Percentiles rank a stretch among this genome's conserved stretches.
These are phyloP conservation scores for Thalpophila matura DNA, from an alignment of 2,888 invertebrate species.

Conservation along the genomic window DNA sequence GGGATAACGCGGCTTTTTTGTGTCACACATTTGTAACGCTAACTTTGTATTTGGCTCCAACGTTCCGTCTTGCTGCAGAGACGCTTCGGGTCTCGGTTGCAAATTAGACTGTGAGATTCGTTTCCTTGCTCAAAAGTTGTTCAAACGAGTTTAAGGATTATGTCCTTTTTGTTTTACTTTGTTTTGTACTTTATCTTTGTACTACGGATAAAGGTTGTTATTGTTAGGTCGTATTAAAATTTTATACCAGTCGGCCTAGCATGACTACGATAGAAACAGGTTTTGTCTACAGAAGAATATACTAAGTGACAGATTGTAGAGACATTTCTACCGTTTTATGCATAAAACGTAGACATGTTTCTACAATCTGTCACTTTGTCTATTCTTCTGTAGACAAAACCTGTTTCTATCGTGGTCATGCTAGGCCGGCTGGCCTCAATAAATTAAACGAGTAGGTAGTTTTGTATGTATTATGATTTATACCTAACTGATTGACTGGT, in stretches of 20 bases:
- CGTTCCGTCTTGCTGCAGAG: conserved; percentile 2
- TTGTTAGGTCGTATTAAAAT: conserved; percentile 21
- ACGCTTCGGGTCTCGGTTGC: conserved; percentile 2
- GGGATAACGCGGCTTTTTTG: conserved; percentile 54
- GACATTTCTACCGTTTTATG: too few relatives aligned
- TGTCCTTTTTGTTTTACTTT: not conserved
- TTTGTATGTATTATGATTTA: too few relatives aligned
- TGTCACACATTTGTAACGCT: conserved; percentile 34
- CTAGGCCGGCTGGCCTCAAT: too few relatives aligned
- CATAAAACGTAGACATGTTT: too few relatives aligned
- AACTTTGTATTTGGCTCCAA: conserved; percentile 30
- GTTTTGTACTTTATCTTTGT: not conserved
- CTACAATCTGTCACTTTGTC: too few relatives aligned
- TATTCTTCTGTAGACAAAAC: too few relatives aligned
- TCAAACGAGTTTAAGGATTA: conserved; percentile 19
- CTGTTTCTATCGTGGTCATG: too few relatives aligned
- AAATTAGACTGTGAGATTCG: conserved; percentile 33
- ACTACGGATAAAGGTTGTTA: not conserved
- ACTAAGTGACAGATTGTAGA: too few relatives aligned
- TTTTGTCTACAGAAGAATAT: too few relatives aligned
- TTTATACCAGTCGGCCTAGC: conserved; percentile 13
- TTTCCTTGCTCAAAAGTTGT: conserved; percentile 3
- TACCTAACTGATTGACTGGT: too few relatives aligned
- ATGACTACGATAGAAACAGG: too few relatives aligned
- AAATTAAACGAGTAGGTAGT: too few relatives aligned